Conservation (phyloP, 2,888 invertebrate genomes). For the Mythimna pallens region DNA sequence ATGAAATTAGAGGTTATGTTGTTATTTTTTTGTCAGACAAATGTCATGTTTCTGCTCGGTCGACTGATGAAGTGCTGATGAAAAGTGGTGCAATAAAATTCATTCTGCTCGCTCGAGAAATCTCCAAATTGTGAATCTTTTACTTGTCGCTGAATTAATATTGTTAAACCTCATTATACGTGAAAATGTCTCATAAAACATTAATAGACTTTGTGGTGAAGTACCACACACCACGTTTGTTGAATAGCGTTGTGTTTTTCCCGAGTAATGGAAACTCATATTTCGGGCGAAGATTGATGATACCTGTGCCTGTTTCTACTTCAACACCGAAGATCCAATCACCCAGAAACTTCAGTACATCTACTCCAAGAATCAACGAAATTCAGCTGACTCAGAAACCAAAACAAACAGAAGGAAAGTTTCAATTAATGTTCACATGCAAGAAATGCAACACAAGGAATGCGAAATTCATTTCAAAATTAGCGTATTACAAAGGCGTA, state of each 20-base stretch:
- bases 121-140: neutral
- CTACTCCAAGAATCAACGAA: slow-evolving; percentile 72
- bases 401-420: slow-evolving; percentile 87
- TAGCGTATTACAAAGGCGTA: slow-evolving; percentile 96
- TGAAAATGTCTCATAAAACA: slow-evolving; percentile 82
- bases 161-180: neutral
- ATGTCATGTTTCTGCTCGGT: slow-evolving; percentile 1
- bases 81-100: slow-evolving; percentile 64
- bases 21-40: slow-evolving; percentile 19
- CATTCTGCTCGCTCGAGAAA: neutral
- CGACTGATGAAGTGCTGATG: slow-evolving; percentile 50
- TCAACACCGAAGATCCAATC: slow-evolving; percentile 80
- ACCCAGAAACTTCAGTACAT: slow-evolving; percentile 80
- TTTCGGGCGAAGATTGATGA: slow-evolving; percentile 81
- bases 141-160: neutral
- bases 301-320: slow-evolving; percentile 75
- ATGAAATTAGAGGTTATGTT: slow-evolving; percentile 32
- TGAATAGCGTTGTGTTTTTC: slow-evolving; percentile 85
- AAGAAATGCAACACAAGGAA: slow-evolving; percentile 96
- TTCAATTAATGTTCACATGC: slow-evolving; percentile 96
- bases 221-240: slow-evolving; percentile 84
- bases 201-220: slow-evolving; percentile 86
- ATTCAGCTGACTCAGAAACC: slow-evolving; percentile 70
- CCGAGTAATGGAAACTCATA: slow-evolving; percentile 87
- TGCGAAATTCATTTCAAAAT: slow-evolving; percentile 95